Percentiles rank a stretch among this genome's conserved stretches.
These are phyloP conservation scores for Actinia tenebrosa DNA, from an alignment of 64 coral and sea anemone genomes.

Conservation along the genomic window DNA sequence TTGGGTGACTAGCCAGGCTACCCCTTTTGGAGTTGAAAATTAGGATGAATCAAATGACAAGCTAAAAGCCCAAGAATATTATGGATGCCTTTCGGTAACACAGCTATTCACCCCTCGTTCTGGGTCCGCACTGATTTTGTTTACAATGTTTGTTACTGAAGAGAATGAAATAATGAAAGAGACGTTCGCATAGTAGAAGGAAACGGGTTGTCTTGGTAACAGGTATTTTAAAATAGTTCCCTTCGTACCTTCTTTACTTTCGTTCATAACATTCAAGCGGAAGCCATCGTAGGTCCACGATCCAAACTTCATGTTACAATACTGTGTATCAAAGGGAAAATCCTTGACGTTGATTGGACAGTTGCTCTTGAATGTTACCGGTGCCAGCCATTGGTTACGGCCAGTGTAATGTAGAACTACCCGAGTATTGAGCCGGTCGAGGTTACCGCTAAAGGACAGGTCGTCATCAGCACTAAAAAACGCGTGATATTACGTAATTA, in stretches of 20 bases:
- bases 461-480: slow-evolving; percentile 73
- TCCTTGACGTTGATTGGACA: slow-evolving; percentile 87
- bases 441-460: slow-evolving; percentile 85
- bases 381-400: slow-evolving; percentile 79
- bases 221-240: too few relatives aligned
- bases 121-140: too few relatives aligned
- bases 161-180: too few relatives aligned
- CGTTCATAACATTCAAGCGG: slow-evolving; percentile 73
- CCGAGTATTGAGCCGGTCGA: slow-evolving; percentile 70
- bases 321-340: slow-evolving; percentile 95
- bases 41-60: too few relatives aligned
- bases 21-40: too few relatives aligned
- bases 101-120: too few relatives aligned
- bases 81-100: too few relatives aligned
- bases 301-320: slow-evolving; percentile 89
- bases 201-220: too few relatives aligned
- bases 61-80: too few relatives aligned
- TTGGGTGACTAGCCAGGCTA: too few relatives aligned
- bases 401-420: slow-evolving; percentile 62
- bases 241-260: slow-evolving; percentile 30
- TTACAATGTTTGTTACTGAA: too few relatives aligned
- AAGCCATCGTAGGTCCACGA: slow-evolving; percentile 98
- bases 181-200: too few relatives aligned
- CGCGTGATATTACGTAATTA: neutral
- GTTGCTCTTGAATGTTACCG: slow-evolving; percentile 83